Evolutionary conservation across 2,888 invertebrate species (phyloP).

Genomic region (Scaptodrosophila latifasciaeformis): DNA sequence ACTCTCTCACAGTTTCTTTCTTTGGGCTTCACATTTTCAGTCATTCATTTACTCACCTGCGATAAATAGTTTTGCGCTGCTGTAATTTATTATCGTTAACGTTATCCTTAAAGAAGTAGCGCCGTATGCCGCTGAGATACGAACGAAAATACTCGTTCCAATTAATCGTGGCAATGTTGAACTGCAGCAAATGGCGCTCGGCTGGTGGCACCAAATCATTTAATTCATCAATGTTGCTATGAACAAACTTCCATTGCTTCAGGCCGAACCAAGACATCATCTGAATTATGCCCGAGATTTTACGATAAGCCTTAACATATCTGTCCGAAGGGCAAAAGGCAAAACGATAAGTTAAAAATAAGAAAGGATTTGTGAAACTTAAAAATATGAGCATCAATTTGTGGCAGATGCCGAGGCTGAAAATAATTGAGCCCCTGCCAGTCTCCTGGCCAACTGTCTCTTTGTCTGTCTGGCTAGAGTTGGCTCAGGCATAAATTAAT

Average conservation of each 20-base stretch:
- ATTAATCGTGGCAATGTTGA: conserved; percentile 80
- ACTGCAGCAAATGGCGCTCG: conserved; percentile 72
- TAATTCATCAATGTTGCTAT: conserved; percentile 73
- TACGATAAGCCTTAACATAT: conserved; percentile 72
- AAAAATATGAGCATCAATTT: not conserved
- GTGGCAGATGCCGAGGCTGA: conserved; percentile 2
- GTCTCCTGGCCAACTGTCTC: no score
- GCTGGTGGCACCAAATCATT: conserved; percentile 59
- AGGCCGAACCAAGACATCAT: conserved; percentile 76
- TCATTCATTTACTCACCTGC: no score
- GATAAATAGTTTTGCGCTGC: conserved; percentile 71
- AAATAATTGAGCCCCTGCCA: not conserved
- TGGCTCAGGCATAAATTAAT: conserved; percentile 36
- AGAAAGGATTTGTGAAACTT: not conserved
- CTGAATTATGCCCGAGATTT: conserved; percentile 73
- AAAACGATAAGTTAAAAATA: conserved; percentile 1
- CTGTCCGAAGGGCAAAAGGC: no score
- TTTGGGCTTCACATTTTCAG: no score
- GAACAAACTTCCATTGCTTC: conserved; percentile 74
- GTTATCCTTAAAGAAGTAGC: conserved; percentile 82
- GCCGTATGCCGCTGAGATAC: conserved; percentile 82
- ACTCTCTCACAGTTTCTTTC: conserved; percentile 2
- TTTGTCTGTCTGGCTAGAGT: conserved; percentile 6
- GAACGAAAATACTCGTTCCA: conserved; percentile 82
- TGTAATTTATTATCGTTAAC: conserved; percentile 75